Base-by-base conservation (phyloP, 2,888 invertebrate species). In the Clanis bilineata region DNA sequence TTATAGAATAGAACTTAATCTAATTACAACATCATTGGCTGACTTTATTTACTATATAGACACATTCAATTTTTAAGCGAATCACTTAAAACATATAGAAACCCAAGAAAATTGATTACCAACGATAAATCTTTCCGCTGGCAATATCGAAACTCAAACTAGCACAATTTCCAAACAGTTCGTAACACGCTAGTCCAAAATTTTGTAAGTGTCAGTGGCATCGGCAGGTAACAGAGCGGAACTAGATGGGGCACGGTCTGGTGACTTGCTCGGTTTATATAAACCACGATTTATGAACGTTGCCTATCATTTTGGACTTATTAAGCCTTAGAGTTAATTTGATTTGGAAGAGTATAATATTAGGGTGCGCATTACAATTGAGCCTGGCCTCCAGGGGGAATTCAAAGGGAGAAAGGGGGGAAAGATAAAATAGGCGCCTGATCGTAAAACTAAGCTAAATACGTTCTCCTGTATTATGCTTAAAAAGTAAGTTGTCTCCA, bases 231-330 rank as follows among this genome's bases (percentile, higher is more conserved):
- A 67, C 86, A 82, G 86, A 85, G 83, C 87, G 80, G 66, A 77
- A 85, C 88, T 76, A 70, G 78, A 51, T 10, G 78, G 80, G 67
- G 73, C 74, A 80, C 80, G 89, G 82, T 87, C 85, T 82, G 80
- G 61, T 86, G 86, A 81, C 69, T 66, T 43, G 58, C 59, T 59
- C 63, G 45, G 58, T 54, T 39, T 41, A 61, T 59, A 28, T 15
- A 47, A 43, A 51, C 18, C 51, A 51, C 51, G 51, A 51, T 51
- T 51, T 51, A 51, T 51, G 28, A 44, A 44, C 22, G 51, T 28
- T 23, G 45, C 25, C 45, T 45, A 63, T 64, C 66, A 59, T 67
- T 62, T 65, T 64, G 60, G 61, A 69, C 67, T 63, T 64, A 39
- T 36, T 15, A 15, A n/a, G n/a, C 6, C 21, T 3, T 3, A 38